Evolutionary conservation across 1,140 invertebrate species (phyloP).

Genomic region (Zaprionus camerounensis): DNA sequence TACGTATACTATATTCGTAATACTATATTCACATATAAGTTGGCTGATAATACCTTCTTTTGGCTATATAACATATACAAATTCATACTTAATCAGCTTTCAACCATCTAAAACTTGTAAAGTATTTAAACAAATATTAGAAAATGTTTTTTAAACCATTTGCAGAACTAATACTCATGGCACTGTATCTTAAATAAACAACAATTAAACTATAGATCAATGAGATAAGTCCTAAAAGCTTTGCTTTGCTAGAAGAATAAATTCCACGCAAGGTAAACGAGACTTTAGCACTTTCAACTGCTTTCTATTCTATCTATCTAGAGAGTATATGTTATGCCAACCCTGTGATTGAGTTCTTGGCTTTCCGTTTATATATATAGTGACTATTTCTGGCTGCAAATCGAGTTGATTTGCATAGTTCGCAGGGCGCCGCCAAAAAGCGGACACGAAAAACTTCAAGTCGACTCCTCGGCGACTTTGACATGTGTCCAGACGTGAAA

Average conservation of each 20-base stretch:
- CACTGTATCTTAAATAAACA: too few species aligned
- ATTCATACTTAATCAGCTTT: too few species aligned
- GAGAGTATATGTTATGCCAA: conserved; percentile 53
- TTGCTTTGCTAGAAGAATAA: too few species aligned
- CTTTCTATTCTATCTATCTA: neutral
- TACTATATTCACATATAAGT: too few species aligned
- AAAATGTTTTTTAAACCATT: too few species aligned
- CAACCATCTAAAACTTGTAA: neutral
- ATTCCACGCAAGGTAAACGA: too few species aligned
- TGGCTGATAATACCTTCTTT: too few species aligned
- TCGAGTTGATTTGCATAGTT: conserved; percentile 65
- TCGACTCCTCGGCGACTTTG: conserved; percentile 57
- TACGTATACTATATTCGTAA: too few species aligned
- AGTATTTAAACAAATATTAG: neutral
- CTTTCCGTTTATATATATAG: conserved; percentile 16
- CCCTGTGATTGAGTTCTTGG: conserved; percentile 16
- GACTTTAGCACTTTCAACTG: neutral
- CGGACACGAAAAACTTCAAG: conserved; percentile 43
- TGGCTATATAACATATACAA: too few species aligned
- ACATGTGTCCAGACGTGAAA: conserved; percentile 72
- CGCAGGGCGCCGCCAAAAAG: conserved; percentile 27
- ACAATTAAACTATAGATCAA: too few species aligned
- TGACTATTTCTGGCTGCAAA: conserved; percentile 57
- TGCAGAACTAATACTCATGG: too few species aligned
- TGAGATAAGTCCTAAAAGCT: too few species aligned